Evolutionary conservation across 2,113 vertebrate genomes (phyloP), one percentile per base, ranked within the genome.

Genomic region (Nannobrachium achirus): DNA sequence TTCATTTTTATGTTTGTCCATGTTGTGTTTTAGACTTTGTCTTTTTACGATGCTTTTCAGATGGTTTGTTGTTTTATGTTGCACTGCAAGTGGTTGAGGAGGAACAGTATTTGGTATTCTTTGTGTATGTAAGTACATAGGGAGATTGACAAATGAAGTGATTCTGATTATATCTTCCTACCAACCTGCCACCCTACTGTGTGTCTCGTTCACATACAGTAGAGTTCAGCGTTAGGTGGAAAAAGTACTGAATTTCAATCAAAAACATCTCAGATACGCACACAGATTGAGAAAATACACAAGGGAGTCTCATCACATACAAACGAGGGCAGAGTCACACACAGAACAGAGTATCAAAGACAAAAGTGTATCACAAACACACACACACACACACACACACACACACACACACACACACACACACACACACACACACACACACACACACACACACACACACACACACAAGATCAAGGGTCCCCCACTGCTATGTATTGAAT

Each of bases 151-250:
- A 1, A 33, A 33, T 33, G 3, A 33, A 33, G 25, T 33, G 25
- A 33, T 33, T 33, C 25, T 33, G 25, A 33, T 33, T 33, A 3
- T 33, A 33, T 3, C 25, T 33, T 33, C 25, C 25, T 33, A 33
- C 25, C 25, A 33, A 33, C 3, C 25, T 33, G 25, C 25, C 25
- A 4, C 25, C 3, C 25, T 33, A 33, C 25, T 61, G 42, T 63
- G 15, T 33, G 51, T 52, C 41, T 60, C 63, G 53, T 46, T 55
- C 66, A 80, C 59, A 1, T 46, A 69, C 33, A 75, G 71, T 52
- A 69, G 40, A 75, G 71, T 51, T 71, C 38, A 63, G 59, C 55
- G 70, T 62, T 49, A 79, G 73, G 70, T 69, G 56, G n/a, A 49
- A 16, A 60, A 52, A 39, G 44, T 46, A 16, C 48, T 51, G 25